Evolutionary conservation across 2,797 vertebrate genomes (phyloP).

Genomic region (Vultur gryphus): DNA sequence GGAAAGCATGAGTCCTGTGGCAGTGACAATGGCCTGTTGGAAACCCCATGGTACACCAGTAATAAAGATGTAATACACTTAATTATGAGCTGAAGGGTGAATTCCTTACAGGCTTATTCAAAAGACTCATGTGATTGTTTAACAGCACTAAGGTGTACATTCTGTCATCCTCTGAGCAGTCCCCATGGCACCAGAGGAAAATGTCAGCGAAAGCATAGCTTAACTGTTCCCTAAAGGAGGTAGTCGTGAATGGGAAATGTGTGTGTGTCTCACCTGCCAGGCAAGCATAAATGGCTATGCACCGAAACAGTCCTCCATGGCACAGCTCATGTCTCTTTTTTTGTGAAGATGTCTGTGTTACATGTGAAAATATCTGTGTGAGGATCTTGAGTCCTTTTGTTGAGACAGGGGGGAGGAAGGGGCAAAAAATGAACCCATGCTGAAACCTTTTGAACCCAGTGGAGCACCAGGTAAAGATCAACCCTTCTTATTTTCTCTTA

Average conservation of each 20-base stretch:
- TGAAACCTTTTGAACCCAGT: not conserved
- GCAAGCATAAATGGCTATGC: not conserved
- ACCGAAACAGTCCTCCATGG: not conserved
- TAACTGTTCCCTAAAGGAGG: not conserved
- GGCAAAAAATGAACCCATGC: not conserved
- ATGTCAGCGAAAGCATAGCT: not conserved
- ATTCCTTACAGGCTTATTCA: not conserved
- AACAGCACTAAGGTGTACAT: not conserved
- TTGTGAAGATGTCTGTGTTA: not conserved
- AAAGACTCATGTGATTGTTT: not conserved
- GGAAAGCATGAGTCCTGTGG: not conserved
- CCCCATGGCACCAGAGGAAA: not conserved
- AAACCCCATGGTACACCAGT: rapidly evolving
- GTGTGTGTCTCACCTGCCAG: not conserved
- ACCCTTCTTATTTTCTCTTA: not conserved
- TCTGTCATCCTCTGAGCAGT: not conserved
- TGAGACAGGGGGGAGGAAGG: rapidly evolving
- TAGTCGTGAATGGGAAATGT: not conserved
- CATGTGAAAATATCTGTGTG: not conserved
- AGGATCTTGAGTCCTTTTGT: not conserved
- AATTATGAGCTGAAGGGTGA: not conserved
- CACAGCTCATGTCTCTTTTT: not conserved
- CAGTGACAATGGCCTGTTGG: not conserved
- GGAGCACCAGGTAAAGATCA: not conserved
- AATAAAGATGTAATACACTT: not conserved